Base-by-base conservation (phyloP, 2,797 vertebrate species). In the Sorex maritimensis region DNA sequence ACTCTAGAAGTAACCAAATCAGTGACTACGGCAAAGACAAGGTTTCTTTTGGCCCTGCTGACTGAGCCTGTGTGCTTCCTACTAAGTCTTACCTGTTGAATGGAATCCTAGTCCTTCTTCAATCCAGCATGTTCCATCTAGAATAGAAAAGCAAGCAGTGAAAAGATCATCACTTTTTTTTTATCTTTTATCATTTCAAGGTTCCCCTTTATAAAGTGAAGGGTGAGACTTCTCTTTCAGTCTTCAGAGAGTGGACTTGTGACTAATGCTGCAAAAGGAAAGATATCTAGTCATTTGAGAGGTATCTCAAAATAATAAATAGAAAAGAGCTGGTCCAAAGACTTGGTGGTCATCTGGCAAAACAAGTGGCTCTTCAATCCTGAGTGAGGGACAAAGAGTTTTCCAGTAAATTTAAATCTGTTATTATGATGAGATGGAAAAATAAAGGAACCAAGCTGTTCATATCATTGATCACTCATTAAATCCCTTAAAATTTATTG, bases 401-500 rank as follows among this genome's bases (percentile, higher is more conserved):
- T 63, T 26, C 49, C 38, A 46, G 3, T 15, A 75, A 87, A 78
- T 26, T n/a, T 55, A 23, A 65, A 58, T 46, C 9, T 94, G 11
- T 82, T 82, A 41, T 86, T 9, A 38, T 73, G 26, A 44, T 55
- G 28, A 93, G 11, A 15, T n/a, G 23, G n/a, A 81, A 91, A 84
- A 55, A 55, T 14, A 55, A 55, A 55, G 13, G 13, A 55, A 55
- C 52, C 52, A 55, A 55, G 13, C 52, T 55, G 13, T 55, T 55
- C 13, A 7, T 67, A 78, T 90, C 1, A 17, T 82, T 34, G n/a
- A 14, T 89, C 30, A 74, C 88, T 90, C 49, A 52, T 78, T 78
- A 65, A 90, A 90, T 94, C 81, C 52, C 78, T 72, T n/a, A 79
- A n/a, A 63, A 26, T 67, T 69, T 89, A 79, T 85, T 68, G 94